Evolutionary conservation across 2,797 vertebrate species (phyloP), one percentile per base, ranked within the genome.

Genomic region (Pterois miles): DNA sequence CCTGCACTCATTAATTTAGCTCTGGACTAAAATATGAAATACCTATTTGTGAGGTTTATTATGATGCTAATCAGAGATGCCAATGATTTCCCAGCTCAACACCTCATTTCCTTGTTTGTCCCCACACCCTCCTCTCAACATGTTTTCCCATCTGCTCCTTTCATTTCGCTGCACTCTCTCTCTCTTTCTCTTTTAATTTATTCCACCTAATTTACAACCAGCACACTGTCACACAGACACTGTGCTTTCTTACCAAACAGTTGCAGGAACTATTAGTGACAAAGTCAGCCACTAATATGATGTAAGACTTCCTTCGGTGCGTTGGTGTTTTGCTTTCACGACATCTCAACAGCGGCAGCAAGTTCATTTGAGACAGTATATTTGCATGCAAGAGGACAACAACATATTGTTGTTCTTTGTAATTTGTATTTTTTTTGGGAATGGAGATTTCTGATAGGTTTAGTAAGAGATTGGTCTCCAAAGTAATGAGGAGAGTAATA

Each of bases 1-100:
- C 52, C 18, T 6, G 25, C 14, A 65, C n/a, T 76, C 1, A 65
- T 27, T 38, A 8, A 59, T 43, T 72, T 67, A 57, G 8, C 23
- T 9, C 71, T 50, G 18, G 46, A 59, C 46, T 58, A 70, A 65
- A 29, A 36, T 18, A 65, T 48, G 18, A 82, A 48, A 60, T 12
- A 40, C 5, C 34, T n/a, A 54, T 72, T 73, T 59, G 65, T 58
- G 31, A 78, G 23, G 11, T 69, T 75, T 80, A 71, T 60, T 66
- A 31, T 65, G 29, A 74, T 43, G 69, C 40, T 65, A 67, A 67
- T 83, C 57, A 84, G 67, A 84, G 22, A 74, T 71, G 75, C 40
- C 78, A 76, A 58, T 84, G 74, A 79, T 80, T 69, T 65, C 33
- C 59, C 34, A 54, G 16, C 58, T 62, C 25, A 64, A 60, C 50